A percentile compares a stretch with the other conserved stretches of the same genome.
Evolutionary conservation across 2,888 invertebrate species (phyloP).

Genomic region (Girardia tigrina): DNA sequence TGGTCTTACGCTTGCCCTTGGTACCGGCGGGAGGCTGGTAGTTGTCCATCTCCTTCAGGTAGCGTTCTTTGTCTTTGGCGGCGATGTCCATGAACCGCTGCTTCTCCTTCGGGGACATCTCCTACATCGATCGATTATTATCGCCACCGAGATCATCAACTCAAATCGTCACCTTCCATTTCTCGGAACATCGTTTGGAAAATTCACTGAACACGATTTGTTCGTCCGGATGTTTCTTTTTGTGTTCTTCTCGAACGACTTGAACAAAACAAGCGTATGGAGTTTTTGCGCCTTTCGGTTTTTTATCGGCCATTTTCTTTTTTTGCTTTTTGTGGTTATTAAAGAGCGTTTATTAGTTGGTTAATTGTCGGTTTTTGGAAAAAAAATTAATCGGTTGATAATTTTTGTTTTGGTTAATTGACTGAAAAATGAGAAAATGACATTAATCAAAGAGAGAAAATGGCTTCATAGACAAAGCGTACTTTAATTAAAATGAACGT

Average conservation of each 20-base stretch:
- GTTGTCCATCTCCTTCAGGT: conserved; percentile 84
- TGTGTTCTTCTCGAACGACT: conserved; percentile 96
- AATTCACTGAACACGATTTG: conserved; percentile 94
- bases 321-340: too few species aligned
- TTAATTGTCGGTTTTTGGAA: too few species aligned
- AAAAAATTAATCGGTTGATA: too few species aligned
- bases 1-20: conserved; percentile 52
- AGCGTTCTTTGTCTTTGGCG: conserved; percentile 86
- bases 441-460: neutral
- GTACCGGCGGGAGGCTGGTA: conserved; percentile 64
- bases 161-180: conserved; percentile 99
- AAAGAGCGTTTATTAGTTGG: too few species aligned
- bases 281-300: conserved; percentile 49
- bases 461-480: neutral
- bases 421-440: neutral
- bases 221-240: conserved; percentile 97
- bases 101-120: conserved; percentile 96
- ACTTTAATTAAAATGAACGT: too few species aligned
- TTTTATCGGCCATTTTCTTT: conserved; percentile 52
- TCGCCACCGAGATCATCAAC: too few species aligned
- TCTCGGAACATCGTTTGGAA: conserved; percentile 91
- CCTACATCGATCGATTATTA: too few species aligned
- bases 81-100: conserved; percentile 97
- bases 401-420: too few species aligned
- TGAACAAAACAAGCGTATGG: conserved; percentile 68